These are phyloP conservation scores for Eleginops maclovinus DNA, from an alignment of 2,113 vertebrate species.

Conservation along the genomic window DNA sequence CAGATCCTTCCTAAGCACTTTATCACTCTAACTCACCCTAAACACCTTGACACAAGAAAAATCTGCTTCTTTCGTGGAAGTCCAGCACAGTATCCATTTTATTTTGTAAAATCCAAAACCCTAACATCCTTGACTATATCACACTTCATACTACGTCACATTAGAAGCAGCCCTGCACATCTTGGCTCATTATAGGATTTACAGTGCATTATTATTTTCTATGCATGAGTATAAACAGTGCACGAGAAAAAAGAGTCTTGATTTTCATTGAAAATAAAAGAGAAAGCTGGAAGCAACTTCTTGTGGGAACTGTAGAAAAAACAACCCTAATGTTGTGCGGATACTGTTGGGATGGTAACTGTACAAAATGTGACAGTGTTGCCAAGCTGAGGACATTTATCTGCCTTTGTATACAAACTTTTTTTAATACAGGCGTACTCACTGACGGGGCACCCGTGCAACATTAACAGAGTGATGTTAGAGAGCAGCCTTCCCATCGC, in stretches of 20 bases:
- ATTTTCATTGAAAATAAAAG: no score
- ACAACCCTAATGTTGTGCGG: neutral
- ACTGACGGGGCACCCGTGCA: slow-evolving; percentile 3
- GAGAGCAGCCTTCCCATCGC: slow-evolving; percentile 29
- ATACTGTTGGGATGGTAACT: slow-evolving; percentile 2
- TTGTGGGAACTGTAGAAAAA: slow-evolving; percentile 4
- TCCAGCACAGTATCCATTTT: neutral
- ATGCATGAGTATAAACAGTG: no score
- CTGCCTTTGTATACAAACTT: slow-evolving; percentile 49
- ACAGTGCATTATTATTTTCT: no score
- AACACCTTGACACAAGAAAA: slow-evolving; percentile 20
- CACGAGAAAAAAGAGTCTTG: no score
- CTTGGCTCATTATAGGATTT: no score
- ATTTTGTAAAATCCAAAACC: no score
- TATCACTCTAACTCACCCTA: neutral
- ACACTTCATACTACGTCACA: no score
- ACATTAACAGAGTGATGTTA: slow-evolving; percentile 33
- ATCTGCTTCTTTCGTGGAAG: neutral
- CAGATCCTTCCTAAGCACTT: slow-evolving; percentile 33
- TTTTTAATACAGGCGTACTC: slow-evolving; percentile 1
- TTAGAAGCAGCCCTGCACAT: no score
- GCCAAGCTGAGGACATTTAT: slow-evolving; percentile 8
- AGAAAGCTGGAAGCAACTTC: neutral
- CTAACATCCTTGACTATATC: no score
- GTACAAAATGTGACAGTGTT: neutral